A percentile compares a stretch with the other conserved stretches of the same genome.
These are phyloP conservation scores for Zophobas atratus DNA, from an alignment of 1,140 invertebrate genomes.

Conservation along the genomic window DNA sequence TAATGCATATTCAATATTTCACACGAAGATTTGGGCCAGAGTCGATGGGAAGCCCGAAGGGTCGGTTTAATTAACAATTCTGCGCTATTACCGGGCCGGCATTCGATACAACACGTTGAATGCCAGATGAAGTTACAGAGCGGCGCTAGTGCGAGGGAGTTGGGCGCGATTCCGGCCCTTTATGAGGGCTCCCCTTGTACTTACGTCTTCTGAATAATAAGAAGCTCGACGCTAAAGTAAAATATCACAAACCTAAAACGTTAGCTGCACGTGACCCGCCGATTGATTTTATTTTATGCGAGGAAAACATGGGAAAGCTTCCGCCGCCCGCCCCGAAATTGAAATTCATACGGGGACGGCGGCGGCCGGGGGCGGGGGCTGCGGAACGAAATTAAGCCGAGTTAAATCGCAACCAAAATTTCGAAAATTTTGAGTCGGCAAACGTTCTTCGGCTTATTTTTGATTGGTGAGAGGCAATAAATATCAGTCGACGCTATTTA, in stretches of 20 bases:
- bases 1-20: conserved; percentile 47
- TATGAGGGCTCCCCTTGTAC: conserved; percentile 52
- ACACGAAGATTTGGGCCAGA: conserved; percentile 38
- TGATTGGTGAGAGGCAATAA: too few relatives aligned
- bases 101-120: conserved; percentile 46
- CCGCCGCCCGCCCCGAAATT: conserved; percentile 20
- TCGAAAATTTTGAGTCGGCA: too few relatives aligned
- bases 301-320: conserved; percentile 50
- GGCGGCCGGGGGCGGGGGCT: neutral
- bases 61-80: conserved; percentile 38
- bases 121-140: conserved; percentile 43
- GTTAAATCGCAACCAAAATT: too few relatives aligned
- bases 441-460: too few relatives aligned
- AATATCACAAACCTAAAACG: conserved; percentile 68
- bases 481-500: too few relatives aligned
- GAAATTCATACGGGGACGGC: conserved; percentile 9
- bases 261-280: conserved; percentile 67
- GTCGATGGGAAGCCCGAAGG: conserved; percentile 5
- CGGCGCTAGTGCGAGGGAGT: conserved; percentile 20
- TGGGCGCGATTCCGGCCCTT: conserved; percentile 56
- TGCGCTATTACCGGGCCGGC: conserved; percentile 24
- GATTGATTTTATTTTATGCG: conserved; percentile 68
- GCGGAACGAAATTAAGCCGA: neutral
- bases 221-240: conserved; percentile 64
- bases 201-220: conserved; percentile 65